Evolutionary conservation across 2,888 invertebrate genomes (phyloP), one percentile per base, ranked within the genome.

Genomic region (Epicampocera succincta): DNA sequence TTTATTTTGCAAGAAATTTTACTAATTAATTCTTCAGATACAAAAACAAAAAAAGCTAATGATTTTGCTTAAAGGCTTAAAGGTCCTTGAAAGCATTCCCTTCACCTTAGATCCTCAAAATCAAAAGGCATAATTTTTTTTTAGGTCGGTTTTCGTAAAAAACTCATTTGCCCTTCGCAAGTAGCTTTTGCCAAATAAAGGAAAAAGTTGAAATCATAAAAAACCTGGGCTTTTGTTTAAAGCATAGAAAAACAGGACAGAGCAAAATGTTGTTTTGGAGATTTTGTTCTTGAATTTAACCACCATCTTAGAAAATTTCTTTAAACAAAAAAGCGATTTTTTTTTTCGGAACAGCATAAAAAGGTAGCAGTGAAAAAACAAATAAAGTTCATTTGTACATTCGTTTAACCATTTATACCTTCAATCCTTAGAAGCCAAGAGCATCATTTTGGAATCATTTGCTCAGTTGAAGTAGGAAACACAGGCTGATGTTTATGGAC

Each of bases 361-460:
- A 19, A 63, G 17, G 4, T 19, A 13, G 3, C 12, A 52, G 44
- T 48, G 48, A 48, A 75, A 2, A 12, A 46, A 58, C 19, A 65
- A n/a, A n/a, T 6, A 66, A 17, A 42, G 17, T 65, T 72, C 69
- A 73, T 73, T 56, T 44, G 68, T 44, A 56, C 69, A 68, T 58
- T 56, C 69, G 46, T 42, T 19, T 42, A 63, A 52, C 56, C 77
- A 69, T 78, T 74, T 76, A 63, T 76, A 76, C 78, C 82, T 78
- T 82, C 48, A 75, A 61, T 78, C 69, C 74, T 74, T 44, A 77
- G 74, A 78, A 78, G 73, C 74, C 48, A 78, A 78, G 78, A 78
- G 78, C 78, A 75, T 82, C 78, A 78, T 78, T 48, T 58, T 44
- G 40, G 15, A 56, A 78, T 75, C 78, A 82, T 82, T 82, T 82